phyloP scores from a whole-genome alignment of 2,113 vertebrate species.

The Trinectes maculatus region DNA sequence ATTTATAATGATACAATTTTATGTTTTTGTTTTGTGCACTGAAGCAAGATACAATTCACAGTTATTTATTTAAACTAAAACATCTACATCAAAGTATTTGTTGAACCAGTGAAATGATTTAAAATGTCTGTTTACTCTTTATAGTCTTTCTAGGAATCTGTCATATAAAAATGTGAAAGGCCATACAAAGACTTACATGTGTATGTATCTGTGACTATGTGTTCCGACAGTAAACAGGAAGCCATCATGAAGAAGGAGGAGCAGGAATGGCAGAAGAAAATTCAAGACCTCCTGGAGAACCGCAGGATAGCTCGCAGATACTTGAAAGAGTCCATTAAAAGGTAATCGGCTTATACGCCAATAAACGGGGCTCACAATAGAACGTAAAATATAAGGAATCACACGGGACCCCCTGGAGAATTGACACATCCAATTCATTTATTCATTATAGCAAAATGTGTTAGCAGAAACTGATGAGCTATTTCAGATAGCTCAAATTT shows the following conservation, averaged over 20 bases:
- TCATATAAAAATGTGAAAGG: neutral
- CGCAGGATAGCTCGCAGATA: constrained; percentile 79
- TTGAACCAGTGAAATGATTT: neutral
- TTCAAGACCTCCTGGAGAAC: constrained; percentile 75
- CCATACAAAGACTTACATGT: neutral
- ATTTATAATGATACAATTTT: neutral
- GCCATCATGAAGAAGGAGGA: constrained; percentile 63
- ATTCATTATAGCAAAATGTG: constrained; percentile 1
- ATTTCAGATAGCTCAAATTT: neutral
- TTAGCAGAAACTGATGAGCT: neutral
- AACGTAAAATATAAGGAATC: constrained; percentile 7
- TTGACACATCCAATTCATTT: constrained; percentile 31
- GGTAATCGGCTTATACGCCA: constrained; percentile 74
- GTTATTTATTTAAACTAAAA: no score
- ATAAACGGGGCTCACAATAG: neutral
- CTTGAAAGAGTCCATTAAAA: constrained; percentile 86
- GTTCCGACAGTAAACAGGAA: constrained; percentile 78
- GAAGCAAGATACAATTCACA: no score
- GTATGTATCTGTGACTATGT: constrained; percentile 28
- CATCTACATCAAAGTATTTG: no score
- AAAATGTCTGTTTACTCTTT: neutral
- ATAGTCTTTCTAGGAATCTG: neutral
- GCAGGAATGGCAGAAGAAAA: constrained; percentile 68
- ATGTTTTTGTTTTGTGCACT: neutral
- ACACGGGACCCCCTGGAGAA: neutral